phyloP scores from a whole-genome alignment of 2,888 invertebrate genomes.

The Nemotelus nigrinus region DNA sequence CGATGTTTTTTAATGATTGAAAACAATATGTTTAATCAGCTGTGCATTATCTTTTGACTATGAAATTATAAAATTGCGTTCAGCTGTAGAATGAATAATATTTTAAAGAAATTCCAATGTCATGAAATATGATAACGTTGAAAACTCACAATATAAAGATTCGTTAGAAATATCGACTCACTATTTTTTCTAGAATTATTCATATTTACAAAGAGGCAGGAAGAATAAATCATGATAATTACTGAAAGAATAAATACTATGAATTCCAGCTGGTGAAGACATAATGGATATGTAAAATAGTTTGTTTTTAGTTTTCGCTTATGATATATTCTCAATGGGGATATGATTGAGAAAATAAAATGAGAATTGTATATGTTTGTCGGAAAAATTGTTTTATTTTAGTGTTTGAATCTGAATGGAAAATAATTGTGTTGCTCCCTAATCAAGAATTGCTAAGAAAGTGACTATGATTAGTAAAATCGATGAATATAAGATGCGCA shows the following conservation, averaged over 20 bases:
- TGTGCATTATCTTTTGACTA: too few species aligned
- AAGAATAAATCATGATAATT: slow-evolving; percentile 5
- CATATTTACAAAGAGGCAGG: slow-evolving; percentile 31
- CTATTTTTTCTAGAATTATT: slow-evolving; percentile 42
- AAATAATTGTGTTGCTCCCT: neutral
- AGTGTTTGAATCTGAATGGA: neutral
- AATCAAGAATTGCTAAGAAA: too few species aligned
- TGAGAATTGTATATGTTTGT: slow-evolving; percentile 42
- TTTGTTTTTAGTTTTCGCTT: slow-evolving; percentile 19
- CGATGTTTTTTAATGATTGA: too few species aligned
- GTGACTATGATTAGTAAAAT: too few species aligned
- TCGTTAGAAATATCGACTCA: slow-evolving; percentile 34
- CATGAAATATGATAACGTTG: neutral
- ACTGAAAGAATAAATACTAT: slow-evolving; percentile 9
- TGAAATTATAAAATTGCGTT: too few species aligned
- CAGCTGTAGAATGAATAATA: too few species aligned
- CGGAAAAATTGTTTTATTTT: slow-evolving; percentile 24
- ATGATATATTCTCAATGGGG: slow-evolving; percentile 36
- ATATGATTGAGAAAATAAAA: slow-evolving; percentile 37
- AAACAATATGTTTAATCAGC: too few species aligned
- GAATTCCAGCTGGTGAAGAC: neutral
- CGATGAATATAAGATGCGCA: too few species aligned
- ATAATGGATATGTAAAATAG: slow-evolving; percentile 36
- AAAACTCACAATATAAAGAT: slow-evolving; percentile 2
- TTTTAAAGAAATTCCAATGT: slow-evolving; percentile 9